Evolutionary conservation across 2,888 invertebrate species (phyloP).

Genomic region (Acholoe squamosa): DNA sequence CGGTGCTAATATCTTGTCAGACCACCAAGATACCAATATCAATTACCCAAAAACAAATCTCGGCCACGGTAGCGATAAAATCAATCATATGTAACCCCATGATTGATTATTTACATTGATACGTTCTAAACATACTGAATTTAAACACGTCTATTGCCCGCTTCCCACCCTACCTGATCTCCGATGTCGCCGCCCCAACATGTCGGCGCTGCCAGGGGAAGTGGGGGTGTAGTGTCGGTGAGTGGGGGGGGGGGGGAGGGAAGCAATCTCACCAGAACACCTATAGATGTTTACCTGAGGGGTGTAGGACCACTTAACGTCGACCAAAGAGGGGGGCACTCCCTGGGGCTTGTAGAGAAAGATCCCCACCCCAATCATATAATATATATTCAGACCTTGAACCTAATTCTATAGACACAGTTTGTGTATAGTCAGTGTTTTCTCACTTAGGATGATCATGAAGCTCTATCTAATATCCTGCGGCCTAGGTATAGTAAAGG

Average conservation of each 20-base stretch:
- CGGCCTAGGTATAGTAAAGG: no score
- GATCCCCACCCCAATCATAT: not conserved
- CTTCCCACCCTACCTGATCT: not conserved
- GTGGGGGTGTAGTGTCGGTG: not conserved
- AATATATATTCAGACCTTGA: not conserved
- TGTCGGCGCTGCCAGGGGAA: not conserved
- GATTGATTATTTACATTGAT: no score
- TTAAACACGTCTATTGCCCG: not conserved
- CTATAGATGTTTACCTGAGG: constrained; percentile 23
- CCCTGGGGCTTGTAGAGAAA: not conserved
- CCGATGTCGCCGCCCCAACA: not conserved
- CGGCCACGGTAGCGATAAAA: no score
- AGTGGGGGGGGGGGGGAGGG: not conserved
- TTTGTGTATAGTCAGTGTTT: no score
- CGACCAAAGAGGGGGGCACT: not conserved
- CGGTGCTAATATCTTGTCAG: no score
- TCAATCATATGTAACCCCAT: no score
- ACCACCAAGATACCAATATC: no score
- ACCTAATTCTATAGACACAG: not conserved
- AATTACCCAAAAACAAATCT: no score
- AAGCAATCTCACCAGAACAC: constrained; percentile 10
- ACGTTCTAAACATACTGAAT: not conserved
- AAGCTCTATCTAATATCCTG: no score
- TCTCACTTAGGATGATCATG: no score
- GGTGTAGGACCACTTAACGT: not conserved